Conservation (phyloP, 2,888 invertebrate genomes). For the Blera fallax region DNA sequence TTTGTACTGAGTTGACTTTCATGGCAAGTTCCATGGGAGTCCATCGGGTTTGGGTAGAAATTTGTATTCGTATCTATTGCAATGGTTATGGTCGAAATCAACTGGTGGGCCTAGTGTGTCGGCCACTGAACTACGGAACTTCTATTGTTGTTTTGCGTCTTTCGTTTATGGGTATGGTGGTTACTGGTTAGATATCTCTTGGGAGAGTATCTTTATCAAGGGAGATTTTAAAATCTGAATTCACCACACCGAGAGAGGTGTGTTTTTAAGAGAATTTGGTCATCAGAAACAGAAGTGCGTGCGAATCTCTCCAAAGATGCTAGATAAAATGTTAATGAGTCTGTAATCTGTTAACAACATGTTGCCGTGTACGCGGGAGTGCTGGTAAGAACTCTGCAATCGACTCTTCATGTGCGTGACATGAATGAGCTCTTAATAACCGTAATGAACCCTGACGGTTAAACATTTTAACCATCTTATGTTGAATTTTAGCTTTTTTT, state of each 20-base stretch:
- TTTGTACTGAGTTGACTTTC: conserved; percentile 22
- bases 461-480: too few relatives aligned
- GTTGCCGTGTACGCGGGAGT: not conserved
- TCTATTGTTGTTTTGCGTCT: not conserved
- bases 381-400: too few relatives aligned
- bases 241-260: not conserved
- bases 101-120: conserved; percentile 51
- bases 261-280: conserved; percentile 6
- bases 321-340: not conserved
- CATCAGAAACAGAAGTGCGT: not conserved
- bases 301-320: conserved; percentile 33
- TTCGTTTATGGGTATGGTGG: not conserved
- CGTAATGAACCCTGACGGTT: too few relatives aligned
- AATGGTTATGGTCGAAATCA: conserved; percentile 54
- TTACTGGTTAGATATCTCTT: not conserved
- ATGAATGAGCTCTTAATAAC: too few relatives aligned
- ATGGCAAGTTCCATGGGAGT: not conserved
- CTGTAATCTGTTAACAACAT: not conserved
- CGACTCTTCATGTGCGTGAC: too few relatives aligned
- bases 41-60: not conserved
- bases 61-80: not conserved
- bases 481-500: too few relatives aligned
- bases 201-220: not conserved
- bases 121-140: conserved; percentile 21
- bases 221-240: not conserved